phyloP scores from a whole-genome alignment of 2,113 vertebrate species.

The Pipa parva region DNA sequence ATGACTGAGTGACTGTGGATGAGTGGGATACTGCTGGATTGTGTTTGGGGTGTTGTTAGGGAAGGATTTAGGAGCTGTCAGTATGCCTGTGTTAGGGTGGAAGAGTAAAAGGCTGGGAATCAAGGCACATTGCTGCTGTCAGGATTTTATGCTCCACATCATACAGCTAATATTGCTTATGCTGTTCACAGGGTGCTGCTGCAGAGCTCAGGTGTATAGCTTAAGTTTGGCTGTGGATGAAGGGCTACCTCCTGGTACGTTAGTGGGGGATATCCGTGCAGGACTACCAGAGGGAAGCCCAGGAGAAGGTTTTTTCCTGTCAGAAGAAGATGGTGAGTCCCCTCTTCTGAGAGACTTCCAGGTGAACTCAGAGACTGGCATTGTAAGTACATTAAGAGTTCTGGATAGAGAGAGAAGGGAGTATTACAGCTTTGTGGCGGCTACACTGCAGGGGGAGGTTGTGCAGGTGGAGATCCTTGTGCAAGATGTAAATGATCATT shows the following conservation, averaged over 20 bases:
- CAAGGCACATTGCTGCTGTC: background rate
- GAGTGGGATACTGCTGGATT: constrained; percentile 1
- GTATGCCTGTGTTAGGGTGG: background rate
- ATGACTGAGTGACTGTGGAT: constrained; percentile 7
- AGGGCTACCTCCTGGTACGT: constrained; percentile 73
- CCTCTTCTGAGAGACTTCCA: constrained; percentile 81
- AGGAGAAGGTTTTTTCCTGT: constrained; percentile 78
- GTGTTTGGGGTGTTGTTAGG: background rate
- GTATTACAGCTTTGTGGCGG: constrained; percentile 81
- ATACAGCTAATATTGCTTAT: constrained; percentile 48
- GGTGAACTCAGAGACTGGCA: constrained; percentile 77
- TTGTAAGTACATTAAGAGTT: constrained; percentile 76
- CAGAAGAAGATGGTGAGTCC: constrained; percentile 81
- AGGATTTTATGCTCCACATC: constrained; percentile 27
- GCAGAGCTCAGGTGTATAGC: constrained; percentile 67
- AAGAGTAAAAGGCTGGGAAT: constrained; percentile 6
- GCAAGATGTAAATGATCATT: constrained; percentile 81
- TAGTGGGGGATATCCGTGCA: constrained; percentile 79
- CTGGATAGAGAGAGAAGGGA: constrained; percentile 80
- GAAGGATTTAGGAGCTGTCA: constrained; percentile 1
- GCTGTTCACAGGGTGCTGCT: constrained; percentile 45
- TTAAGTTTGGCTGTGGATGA: constrained; percentile 77
- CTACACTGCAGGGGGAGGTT: constrained; percentile 76
- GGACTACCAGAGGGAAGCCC: constrained; percentile 57
- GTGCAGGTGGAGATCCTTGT: constrained; percentile 78